Evolutionary conservation across 2,888 invertebrate species (phyloP).

Genomic region (Aplocera efformata): DNA sequence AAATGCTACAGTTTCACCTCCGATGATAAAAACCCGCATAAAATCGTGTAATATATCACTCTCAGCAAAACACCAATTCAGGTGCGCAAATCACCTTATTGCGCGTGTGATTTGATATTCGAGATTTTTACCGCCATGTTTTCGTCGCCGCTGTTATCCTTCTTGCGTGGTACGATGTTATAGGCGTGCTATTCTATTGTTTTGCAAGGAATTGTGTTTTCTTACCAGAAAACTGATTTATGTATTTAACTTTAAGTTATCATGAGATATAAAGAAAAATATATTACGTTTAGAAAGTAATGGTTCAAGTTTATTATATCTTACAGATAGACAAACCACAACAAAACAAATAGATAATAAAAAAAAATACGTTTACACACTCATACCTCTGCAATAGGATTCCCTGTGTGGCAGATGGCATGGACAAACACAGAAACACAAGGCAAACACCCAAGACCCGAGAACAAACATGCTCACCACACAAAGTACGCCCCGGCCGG

Average conservation of each 20-base stretch:
- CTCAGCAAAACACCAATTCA: constrained; percentile 21
- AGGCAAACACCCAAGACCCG: too few relatives aligned
- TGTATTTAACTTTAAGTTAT: too few relatives aligned
- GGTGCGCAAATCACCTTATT: constrained; percentile 53
- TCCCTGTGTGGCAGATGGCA: too few relatives aligned
- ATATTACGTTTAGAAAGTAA: too few relatives aligned
- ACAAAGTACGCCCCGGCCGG: too few relatives aligned
- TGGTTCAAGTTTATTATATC: too few relatives aligned
- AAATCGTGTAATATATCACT: constrained; percentile 13
- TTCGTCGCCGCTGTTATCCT: constrained; percentile 31
- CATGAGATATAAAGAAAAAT: too few relatives aligned
- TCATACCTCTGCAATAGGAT: too few relatives aligned
- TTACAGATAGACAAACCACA: constrained; percentile 6
- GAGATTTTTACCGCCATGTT: constrained; percentile 51
- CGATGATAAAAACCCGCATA: constrained; percentile 20
- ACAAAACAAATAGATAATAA: constrained; percentile 26
- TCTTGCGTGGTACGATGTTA: constrained; percentile 20
- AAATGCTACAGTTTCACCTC: constrained; percentile 39
- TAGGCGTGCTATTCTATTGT: constrained; percentile 12
- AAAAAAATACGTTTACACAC: constrained; percentile 40
- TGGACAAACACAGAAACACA: too few relatives aligned
- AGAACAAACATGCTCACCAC: too few relatives aligned
- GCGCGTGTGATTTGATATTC: constrained; percentile 57
- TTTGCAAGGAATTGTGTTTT: constrained; percentile 25
- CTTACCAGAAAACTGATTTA: background rate